Base-by-base conservation (phyloP, 2,888 invertebrate genomes). In the Tanaodytes sp. region DNA sequence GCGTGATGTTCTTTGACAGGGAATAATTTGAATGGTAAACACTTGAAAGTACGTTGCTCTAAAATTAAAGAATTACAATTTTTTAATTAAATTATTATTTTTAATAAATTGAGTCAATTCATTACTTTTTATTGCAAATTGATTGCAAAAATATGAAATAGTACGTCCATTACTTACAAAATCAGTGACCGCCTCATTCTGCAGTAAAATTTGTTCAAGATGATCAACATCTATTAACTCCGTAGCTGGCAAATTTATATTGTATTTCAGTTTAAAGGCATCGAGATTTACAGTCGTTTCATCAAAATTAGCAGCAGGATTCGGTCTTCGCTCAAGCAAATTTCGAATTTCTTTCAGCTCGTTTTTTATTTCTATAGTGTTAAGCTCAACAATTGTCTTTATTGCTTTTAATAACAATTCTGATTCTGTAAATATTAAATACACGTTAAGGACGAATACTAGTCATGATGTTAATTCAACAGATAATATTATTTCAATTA, bases 1-100 rank as follows among this genome's bases (percentile, higher is more conserved):
- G 33, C n/a, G 33, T 11, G n/a, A 33, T n/a, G n/a, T 33, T 33
- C 8, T 33, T 33, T 33, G 33, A 33, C n/a, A 33, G n/a, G 33
- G 33, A 33, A 23, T 33, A 33, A 33, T 33, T 33, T 33, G 12
- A 2, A n/a, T 33, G 5, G 12, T 33, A 33, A 11, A 33, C 8
- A 33, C 33, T 33, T 2, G 33, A 33, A 33, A 33, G 33, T n/a
- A 33, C 33, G 33, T 33, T 33, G 2, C 5, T n/a, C 33, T 33
- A n/a, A 33, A 33, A n/a, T 33, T 33, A 33, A 33, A 33, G 2
- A 33, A n/a, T 33, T 27, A 27, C 4, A 27, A 27, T 27, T 27
- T 6, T 6, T 27, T 27, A 33, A 33, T 33, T 33, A n/a, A 33
- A n/a, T 33, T 33, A 33, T 2, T 33, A 5, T 23, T 23, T 23